phyloP scores from a whole-genome alignment of 1,140 invertebrate species.

The Trialeurodes vaporariorum region DNA sequence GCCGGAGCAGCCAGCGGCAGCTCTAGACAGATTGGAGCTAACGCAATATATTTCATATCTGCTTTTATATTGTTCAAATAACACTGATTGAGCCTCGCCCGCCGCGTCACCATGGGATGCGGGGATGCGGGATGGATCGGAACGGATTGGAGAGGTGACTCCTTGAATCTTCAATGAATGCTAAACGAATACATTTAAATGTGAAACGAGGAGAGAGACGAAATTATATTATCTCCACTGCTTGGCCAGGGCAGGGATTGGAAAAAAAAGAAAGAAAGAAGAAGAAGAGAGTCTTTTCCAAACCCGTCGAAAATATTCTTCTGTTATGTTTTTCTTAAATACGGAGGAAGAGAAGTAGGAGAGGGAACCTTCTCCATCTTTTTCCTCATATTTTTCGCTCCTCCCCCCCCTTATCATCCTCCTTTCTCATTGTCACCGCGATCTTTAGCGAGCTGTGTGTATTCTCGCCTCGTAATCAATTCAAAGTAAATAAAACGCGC shows the following conservation, averaged over 20 bases:
- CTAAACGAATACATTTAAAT: conserved; percentile 1
- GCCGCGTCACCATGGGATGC: too few species aligned
- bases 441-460: not conserved
- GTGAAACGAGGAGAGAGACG: not conserved
- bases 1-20: too few species aligned
- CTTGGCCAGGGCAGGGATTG: not conserved
- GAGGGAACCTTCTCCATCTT: too few species aligned
- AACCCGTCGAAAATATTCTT: not conserved
- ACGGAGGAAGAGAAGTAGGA: too few species aligned
- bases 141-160: not conserved
- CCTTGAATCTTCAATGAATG: not conserved
- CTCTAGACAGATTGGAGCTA: not conserved
- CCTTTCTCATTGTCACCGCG: not conserved
- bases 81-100: not conserved
- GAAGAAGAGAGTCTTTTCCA: too few species aligned
- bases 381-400: too few species aligned
- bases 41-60: conserved; percentile 1
- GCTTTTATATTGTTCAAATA: not conserved
- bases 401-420: not conserved
- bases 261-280: too few species aligned
- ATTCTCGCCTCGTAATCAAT: not conserved
- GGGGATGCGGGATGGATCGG: too few species aligned
- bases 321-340: not conserved
- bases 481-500: not conserved
- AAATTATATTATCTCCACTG: not conserved